Base-by-base conservation (phyloP, 2,113 vertebrate species). In the Apistogramma diplotaenia region DNA sequence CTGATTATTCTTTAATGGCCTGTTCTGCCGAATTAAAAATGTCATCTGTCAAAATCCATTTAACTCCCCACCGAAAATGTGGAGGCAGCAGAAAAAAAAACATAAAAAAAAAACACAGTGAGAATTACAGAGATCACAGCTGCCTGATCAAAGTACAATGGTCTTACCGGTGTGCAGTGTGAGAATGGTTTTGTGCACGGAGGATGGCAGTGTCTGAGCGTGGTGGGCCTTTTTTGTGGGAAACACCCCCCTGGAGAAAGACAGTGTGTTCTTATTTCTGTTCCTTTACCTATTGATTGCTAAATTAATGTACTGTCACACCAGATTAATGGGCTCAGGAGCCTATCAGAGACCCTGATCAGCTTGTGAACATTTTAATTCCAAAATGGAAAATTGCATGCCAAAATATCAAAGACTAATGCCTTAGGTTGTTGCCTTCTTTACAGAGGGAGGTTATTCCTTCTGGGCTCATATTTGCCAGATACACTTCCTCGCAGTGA, bases 171-270 rank as follows among this genome's bases (percentile, higher is more conserved):
- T 2, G 97, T 99, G 91, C 98, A 99, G 93, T 96, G 97, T 76
- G 98, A 99, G 93, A 99, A 99, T 2, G 98, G 98, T 49, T 99
- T 99, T 4, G 93, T 96, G 95, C 98, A 99, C 1, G 95, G 94
- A 0, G 98, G 98, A 83, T 95, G 96, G 92, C 98, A 99, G 89
- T 95, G 96, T 81, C 93, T 93, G 73, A 96, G 89, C 8, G 96
- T 95, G 4, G 96, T 93, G 0, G 98, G 98, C 57, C 94, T 97
- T 0, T 90, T 96, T 89, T 89, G 95, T 23, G 89, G 79, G 87
- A 97, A 94, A 91, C 98, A 99, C 1, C 98, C 98, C 59, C 98
- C 98, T 99, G 89, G 49, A 94, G 93, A 87, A 88, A 87, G 89
- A 94, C 56, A 90, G 91, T 65, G 89, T 33, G 43, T 56, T 78